phyloP scores from a whole-genome alignment of 53 echinoderm and acorn worm genomes.

The Patiria pectinifera region DNA sequence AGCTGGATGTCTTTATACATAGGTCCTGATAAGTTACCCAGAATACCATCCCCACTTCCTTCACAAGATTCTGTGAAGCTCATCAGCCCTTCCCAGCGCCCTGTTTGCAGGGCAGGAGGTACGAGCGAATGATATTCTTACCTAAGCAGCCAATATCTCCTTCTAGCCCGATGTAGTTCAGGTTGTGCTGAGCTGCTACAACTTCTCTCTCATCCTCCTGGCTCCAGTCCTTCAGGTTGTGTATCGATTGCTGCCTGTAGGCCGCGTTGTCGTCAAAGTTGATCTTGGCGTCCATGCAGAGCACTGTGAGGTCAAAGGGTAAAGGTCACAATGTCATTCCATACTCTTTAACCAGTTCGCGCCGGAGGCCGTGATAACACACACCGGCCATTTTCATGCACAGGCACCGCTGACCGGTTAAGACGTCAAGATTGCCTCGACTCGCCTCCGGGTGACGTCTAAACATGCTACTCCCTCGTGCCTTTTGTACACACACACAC shows the following conservation, averaged over 20 bases:
- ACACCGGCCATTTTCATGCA: no score
- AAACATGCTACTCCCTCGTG: no score
- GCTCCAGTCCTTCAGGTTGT: constrained; percentile 84
- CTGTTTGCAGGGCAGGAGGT: no score
- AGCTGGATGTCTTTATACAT: no score
- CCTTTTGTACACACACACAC: no score
- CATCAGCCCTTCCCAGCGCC: no score
- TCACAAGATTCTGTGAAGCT: no score
- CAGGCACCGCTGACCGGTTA: neutral
- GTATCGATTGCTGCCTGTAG: constrained; percentile 89
- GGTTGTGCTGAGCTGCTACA: constrained; percentile 79
- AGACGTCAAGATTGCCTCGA: no score
- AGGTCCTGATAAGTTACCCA: no score
- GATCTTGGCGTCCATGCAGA: constrained; percentile 99
- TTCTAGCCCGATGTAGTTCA: constrained; percentile 92
- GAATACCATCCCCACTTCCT: no score
- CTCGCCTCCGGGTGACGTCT: no score
- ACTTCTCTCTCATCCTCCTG: constrained; percentile 94
- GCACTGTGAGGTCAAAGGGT: constrained; percentile 64
- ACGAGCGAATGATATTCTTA: constrained; percentile 7
- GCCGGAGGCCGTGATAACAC: no score
- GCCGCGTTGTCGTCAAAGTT: constrained; percentile 99
- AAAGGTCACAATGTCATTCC: neutral
- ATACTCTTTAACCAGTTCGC: neutral
- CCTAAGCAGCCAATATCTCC: constrained; percentile 97